Conservation (phyloP, 2,797 vertebrate species). For the Dendrocincla tyrannina region DNA sequence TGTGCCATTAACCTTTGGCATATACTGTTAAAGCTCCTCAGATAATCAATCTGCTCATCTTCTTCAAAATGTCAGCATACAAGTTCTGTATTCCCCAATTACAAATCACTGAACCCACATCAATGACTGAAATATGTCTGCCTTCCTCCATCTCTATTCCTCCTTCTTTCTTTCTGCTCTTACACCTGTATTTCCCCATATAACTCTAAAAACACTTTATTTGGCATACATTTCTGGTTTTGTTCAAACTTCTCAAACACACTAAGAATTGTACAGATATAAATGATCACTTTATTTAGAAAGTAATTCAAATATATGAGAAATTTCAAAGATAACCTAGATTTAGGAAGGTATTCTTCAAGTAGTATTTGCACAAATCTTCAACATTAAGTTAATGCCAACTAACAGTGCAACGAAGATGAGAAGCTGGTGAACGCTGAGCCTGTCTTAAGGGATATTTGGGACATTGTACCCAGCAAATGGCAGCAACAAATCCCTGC, state of each 20-base stretch:
- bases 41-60: background rate
- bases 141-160: background rate
- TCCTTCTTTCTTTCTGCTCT: background rate
- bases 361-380: background rate
- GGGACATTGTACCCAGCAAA: background rate
- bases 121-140: background rate
- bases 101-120: background rate
- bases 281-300: background rate
- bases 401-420: rapidly evolving
- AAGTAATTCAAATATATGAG: background rate
- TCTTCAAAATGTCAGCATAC: background rate
- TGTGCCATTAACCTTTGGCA: background rate
- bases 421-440: background rate
- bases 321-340: background rate
- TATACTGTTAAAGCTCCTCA: background rate
- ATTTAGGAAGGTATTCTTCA: background rate
- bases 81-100: background rate
- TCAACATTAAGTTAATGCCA: background rate
- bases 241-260: background rate
- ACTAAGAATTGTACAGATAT: background rate
- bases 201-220: background rate
- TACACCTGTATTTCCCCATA: background rate
- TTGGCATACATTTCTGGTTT: background rate
- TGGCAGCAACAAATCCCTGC: background rate
- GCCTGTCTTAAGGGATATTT: background rate